Evolutionary conservation across 2,888 invertebrate species (phyloP).

Genomic region (Eristalis tenax): DNA sequence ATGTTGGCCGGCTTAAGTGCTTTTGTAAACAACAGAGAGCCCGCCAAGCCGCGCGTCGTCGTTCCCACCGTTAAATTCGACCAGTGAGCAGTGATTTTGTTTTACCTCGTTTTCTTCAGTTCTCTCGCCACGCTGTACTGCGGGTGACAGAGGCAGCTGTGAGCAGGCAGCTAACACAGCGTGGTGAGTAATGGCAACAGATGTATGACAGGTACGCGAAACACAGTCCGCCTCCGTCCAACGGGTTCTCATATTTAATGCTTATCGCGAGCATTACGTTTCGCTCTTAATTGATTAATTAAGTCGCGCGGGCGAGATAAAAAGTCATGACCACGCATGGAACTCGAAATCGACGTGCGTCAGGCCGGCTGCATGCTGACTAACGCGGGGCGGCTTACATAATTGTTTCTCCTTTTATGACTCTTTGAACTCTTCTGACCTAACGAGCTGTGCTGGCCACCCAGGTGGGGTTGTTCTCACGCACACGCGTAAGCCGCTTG

Average conservation of each 20-base stretch:
- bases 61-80: slow-evolving; percentile 39
- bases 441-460: background rate
- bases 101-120: background rate
- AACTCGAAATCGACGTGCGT: background rate
- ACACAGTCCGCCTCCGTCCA: slow-evolving; percentile 11
- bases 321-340: slow-evolving; percentile 43
- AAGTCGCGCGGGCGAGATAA: slow-evolving; percentile 50
- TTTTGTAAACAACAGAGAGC: slow-evolving; percentile 61
- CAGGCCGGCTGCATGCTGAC: background rate
- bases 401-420: background rate
- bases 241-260: slow-evolving; percentile 38
- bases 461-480: background rate
- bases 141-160: background rate
- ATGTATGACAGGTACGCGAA: slow-evolving; percentile 36
- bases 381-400: background rate
- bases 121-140: background rate
- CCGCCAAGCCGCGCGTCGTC: slow-evolving; percentile 6
- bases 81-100: background rate
- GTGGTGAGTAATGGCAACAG: slow-evolving; percentile 40
- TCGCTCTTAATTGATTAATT: slow-evolving; percentile 62
- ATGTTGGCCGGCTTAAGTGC: slow-evolving; percentile 60
- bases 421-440: background rate
- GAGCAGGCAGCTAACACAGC: background rate
- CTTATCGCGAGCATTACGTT: slow-evolving; percentile 50
- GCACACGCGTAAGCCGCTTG: background rate